Evolutionary conservation across 2,888 invertebrate genomes (phyloP), one percentile per base, ranked within the genome.

Genomic region (Mesodorylaimus sp.): DNA sequence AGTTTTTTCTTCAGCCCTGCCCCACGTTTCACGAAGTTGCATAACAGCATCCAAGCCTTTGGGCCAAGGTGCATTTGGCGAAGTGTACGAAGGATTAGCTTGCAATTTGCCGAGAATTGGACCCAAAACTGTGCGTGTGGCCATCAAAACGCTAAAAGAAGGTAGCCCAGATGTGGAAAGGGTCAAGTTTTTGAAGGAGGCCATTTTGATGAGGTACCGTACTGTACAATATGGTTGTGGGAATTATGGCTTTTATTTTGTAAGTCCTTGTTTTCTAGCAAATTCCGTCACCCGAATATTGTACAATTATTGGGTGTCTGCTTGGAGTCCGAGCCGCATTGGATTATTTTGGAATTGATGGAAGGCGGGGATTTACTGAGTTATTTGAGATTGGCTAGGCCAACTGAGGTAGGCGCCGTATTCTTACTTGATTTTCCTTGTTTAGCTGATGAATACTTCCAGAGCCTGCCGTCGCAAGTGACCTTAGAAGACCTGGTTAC

Each of bases 331-430:
- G 88, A 91, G 64, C 83, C 88, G 5, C 82, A 87, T 61, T 84
- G 86, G 59, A 80, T 97, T 55, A 81, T 97, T 44, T 80, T 95
- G 76, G 95, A 97, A 67, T 75, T 95, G 21, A 97, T 97, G 97
- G 85, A 89, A 67, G 89, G 84, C 2, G 93, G 95, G 0, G 95
- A 95, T 70, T 71, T 97, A 51, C 74, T 93, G 29, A 85, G 83
- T 52, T 95, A 87, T 67, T 73, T 97, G 43, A 73, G 91, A 48
- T 77, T 79, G 3, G 83, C 83, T 57, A 74, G 91, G 50, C 78
- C 82, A 38, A 74, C 77, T n/a, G 67, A 76, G 64, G 82, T 82
- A 69, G 57, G 41, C 16, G 32, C 32, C 16, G 13, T 21, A 3
- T 36, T 29, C 27, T 16, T 24, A 37, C n/a, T 37, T 41, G 38